Evolutionary conservation across 2,797 vertebrate genomes (phyloP).

Genomic region (Cyprinodon diabolis): DNA sequence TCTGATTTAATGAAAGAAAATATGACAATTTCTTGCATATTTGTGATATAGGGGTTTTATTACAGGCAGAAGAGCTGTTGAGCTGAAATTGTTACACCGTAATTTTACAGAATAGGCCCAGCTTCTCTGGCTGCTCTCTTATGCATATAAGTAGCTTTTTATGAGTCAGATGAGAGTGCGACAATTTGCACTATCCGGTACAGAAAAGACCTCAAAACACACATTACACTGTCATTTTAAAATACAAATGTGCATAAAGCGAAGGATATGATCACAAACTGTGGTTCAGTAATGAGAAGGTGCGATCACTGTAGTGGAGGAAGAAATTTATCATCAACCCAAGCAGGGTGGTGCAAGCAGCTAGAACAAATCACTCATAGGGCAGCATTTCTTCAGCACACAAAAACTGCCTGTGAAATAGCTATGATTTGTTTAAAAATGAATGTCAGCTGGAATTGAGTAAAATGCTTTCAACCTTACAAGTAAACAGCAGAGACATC

Average conservation of each 20-base stretch:
- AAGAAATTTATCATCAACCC: constrained; percentile 30
- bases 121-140: constrained; percentile 12
- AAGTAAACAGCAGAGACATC: background rate
- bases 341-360: constrained; percentile 13
- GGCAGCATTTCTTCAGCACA: background rate
- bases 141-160: constrained; percentile 18
- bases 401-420: constrained; percentile 19
- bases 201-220: constrained; percentile 31
- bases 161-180: constrained; percentile 14
- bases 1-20: constrained; percentile 4
- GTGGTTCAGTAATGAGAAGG: constrained; percentile 21
- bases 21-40: constrained; percentile 11
- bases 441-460: constrained; percentile 13
- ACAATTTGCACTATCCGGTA: constrained; percentile 6
- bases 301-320: constrained; percentile 9
- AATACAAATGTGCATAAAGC: constrained; percentile 25
- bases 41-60: constrained; percentile 22
- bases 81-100: constrained; percentile 27
- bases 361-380: constrained; percentile 27
- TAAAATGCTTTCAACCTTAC: background rate
- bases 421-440: constrained; percentile 18
- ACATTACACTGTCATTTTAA: constrained; percentile 25
- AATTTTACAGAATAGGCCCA: constrained; percentile 20
- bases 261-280: constrained; percentile 18
- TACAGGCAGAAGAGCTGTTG: background rate